Percentiles rank a stretch among this genome's conserved stretches.
Evolutionary conservation across 2,888 invertebrate species (phyloP).

Genomic region (Aphidius colemani): DNA sequence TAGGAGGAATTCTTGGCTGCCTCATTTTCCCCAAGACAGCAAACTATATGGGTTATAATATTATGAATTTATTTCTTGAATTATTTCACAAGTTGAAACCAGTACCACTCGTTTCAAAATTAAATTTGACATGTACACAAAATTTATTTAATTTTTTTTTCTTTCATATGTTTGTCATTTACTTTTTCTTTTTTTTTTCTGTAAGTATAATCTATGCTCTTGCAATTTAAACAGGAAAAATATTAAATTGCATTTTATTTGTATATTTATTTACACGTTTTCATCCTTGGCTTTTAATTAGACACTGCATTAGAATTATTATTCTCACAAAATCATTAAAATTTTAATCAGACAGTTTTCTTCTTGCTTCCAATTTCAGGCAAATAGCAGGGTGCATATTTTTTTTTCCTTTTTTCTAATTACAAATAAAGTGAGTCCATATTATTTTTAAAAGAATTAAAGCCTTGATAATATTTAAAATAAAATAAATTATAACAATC

Average conservation of each 20-base stretch:
- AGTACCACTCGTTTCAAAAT: constrained; percentile 27
- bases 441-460: neutral
- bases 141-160: constrained; percentile 35
- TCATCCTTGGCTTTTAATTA: constrained; percentile 22
- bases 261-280: constrained; percentile 34
- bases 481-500: too few relatives aligned
- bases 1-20: constrained; percentile 16
- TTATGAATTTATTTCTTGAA: constrained; percentile 39
- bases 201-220: neutral
- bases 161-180: neutral
- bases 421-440: neutral
- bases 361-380: neutral
- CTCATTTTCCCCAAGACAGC: constrained; percentile 27
- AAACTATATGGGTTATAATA: constrained; percentile 33
- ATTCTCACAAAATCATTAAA: constrained; percentile 11
- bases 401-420: neutral
- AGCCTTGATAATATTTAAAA: too few relatives aligned
- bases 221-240: constrained; percentile 20
- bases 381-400: neutral
- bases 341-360: constrained; percentile 1
- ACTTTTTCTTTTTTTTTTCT: constrained; percentile 16
- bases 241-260: constrained; percentile 21
- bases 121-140: constrained; percentile 34
- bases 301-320: constrained; percentile 26
- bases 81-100: constrained; percentile 27